These are phyloP conservation scores for Smutsia gigantea DNA, from an alignment of 2,797 vertebrate species.

Conservation along the genomic window DNA sequence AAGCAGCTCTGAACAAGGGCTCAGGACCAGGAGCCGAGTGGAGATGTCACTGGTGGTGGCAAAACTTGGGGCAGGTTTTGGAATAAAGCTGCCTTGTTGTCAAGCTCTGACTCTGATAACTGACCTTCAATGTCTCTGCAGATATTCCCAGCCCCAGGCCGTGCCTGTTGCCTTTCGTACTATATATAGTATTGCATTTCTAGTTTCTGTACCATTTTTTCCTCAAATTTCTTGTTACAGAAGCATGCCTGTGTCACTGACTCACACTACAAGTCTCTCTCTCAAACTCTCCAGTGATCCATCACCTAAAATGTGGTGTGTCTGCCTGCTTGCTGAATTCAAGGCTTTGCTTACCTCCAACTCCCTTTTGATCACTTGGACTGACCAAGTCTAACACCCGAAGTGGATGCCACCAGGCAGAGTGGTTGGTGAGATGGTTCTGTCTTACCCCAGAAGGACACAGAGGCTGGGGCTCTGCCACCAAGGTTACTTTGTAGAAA, in stretches of 20 bases:
- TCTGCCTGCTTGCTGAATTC: not conserved
- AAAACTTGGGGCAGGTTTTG: too few relatives aligned
- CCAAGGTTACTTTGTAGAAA: not conserved
- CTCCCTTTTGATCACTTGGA: not conserved
- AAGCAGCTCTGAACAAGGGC: not conserved
- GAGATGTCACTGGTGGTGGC: not conserved
- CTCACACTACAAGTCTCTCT: not conserved
- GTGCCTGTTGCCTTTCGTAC: not conserved
- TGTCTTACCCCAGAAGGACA: not conserved
- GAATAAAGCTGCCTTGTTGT: not conserved
- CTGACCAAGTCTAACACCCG: not conserved
- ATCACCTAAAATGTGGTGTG: not conserved
- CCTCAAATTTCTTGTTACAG: not conserved
- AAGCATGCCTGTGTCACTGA: not conserved
- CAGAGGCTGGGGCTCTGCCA: not conserved
- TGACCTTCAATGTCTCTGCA: not conserved
- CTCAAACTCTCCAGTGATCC: not conserved
- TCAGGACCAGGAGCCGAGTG: not conserved
- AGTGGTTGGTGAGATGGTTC: not conserved
- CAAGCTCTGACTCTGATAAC: not conserved
- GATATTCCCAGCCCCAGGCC: not conserved
- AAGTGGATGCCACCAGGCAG: not conserved
- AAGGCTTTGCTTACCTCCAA: not conserved
- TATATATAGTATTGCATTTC: too few relatives aligned
- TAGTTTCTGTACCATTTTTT: not conserved